Conservation (phyloP, 2,888 invertebrate genomes). For the Cheilosia soror region DNA sequence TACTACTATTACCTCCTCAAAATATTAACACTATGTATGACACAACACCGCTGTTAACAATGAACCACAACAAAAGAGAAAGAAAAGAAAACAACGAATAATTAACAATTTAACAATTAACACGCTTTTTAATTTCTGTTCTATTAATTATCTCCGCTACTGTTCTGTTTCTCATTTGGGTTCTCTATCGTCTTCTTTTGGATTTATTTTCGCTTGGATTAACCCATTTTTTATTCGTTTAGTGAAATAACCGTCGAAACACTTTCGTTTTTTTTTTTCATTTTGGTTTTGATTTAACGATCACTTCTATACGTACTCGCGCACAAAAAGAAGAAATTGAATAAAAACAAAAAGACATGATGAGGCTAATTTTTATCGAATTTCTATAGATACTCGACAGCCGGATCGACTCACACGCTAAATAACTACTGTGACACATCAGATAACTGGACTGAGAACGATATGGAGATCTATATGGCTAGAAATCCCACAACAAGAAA, state of each 20-base stretch:
- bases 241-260: slow-evolving; percentile 14
- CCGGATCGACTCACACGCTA: slow-evolving; percentile 92
- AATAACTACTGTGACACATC: slow-evolving; percentile 95
- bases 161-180: slow-evolving; percentile 57
- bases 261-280: slow-evolving; percentile 59
- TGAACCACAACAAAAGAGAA: slow-evolving; percentile 8
- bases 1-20: slow-evolving; percentile 17
- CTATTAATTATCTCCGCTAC: slow-evolving; percentile 66
- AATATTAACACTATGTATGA: slow-evolving; percentile 34
- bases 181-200: slow-evolving; percentile 11
- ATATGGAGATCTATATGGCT: slow-evolving; percentile 97
- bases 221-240: slow-evolving; percentile 12
- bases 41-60: slow-evolving; percentile 20
- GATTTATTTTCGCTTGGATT: slow-evolving; percentile 37
- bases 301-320: slow-evolving; percentile 26
- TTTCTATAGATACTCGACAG: slow-evolving; percentile 86
- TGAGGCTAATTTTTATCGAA: slow-evolving; percentile 2
- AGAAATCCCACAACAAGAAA: slow-evolving; percentile 94
- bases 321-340: background rate
- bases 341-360: background rate
- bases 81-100: slow-evolving; percentile 49
- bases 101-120: slow-evolving; percentile 69
- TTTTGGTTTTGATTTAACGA: slow-evolving; percentile 23
- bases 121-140: slow-evolving; percentile 76
- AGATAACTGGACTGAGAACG: slow-evolving; percentile 97